Percentiles rank a stretch among this genome's conserved stretches.
Evolutionary conservation across 2,113 vertebrate genomes (phyloP).

Genomic region (Labrus mixtus): DNA sequence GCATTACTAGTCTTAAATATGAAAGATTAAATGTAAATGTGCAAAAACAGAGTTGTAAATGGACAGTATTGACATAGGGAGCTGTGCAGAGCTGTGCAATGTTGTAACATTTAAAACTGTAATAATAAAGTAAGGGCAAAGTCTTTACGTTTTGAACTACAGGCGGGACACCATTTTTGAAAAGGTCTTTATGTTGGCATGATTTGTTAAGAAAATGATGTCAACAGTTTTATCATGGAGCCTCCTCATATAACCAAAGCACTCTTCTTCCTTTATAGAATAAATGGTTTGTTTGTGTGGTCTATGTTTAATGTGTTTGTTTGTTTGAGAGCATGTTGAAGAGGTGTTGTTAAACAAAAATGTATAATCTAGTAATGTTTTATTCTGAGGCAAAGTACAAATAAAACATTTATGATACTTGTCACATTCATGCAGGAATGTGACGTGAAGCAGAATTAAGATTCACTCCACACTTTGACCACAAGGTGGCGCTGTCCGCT

Average conservation of each 20-base stretch:
- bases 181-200: too few species aligned
- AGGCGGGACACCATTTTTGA: too few species aligned
- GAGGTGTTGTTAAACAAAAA: constrained; percentile 55
- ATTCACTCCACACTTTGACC: constrained; percentile 39
- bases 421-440: neutral
- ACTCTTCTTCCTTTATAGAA: constrained; percentile 2
- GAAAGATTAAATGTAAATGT: too few species aligned
- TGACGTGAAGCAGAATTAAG: neutral
- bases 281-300: neutral
- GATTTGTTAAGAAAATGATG: too few species aligned
- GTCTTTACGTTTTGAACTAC: too few species aligned
- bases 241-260: neutral
- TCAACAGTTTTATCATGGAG: too few species aligned
- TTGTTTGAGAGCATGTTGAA: constrained; percentile 1
- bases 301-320: neutral
- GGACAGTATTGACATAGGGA: too few species aligned
- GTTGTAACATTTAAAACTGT: too few species aligned
- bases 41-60: too few species aligned
- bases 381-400: constrained; percentile 53
- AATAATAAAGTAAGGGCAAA: too few species aligned
- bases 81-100: too few species aligned
- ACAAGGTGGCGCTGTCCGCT: constrained; percentile 55
- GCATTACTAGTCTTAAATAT: too few species aligned
- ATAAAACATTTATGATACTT: constrained; percentile 41
- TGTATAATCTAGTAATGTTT: constrained; percentile 37